Percentiles rank a stretch among this genome's conserved stretches.
phyloP scores from a whole-genome alignment of 2,888 invertebrate genomes.

The Leucophenga maculata region DNA sequence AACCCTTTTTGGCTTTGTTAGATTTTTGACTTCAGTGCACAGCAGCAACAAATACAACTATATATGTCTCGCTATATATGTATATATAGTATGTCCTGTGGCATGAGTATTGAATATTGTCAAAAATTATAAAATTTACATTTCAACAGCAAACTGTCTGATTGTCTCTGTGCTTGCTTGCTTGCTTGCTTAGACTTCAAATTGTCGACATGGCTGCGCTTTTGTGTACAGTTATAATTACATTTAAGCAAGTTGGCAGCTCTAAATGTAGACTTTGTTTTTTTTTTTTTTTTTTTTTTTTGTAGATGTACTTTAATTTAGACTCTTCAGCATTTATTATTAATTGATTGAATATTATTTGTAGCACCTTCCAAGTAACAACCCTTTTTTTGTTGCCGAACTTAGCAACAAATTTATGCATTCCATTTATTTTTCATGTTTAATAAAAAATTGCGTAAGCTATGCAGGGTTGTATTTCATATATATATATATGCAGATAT shows the following conservation, averaged over 20 bases:
- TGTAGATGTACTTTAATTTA: too few species aligned
- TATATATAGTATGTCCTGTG: neutral
- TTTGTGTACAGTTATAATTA: conserved; percentile 23
- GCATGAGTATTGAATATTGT: conserved; percentile 22
- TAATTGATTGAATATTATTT: too few species aligned
- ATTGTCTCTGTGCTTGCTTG: neutral
- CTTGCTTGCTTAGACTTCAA: neutral
- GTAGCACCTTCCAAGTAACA: too few species aligned
- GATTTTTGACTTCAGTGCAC: neutral
- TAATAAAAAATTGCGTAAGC: too few species aligned
- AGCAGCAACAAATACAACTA: neutral
- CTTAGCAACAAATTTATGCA: too few species aligned
- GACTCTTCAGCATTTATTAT: too few species aligned
- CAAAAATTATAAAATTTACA: conserved; percentile 25
- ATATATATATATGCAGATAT: too few species aligned
- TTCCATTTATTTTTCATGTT: too few species aligned
- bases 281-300: too few species aligned
- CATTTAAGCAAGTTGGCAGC: neutral
- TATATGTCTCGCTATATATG: neutral
- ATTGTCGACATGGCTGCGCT: neutral
- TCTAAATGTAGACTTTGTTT: too few species aligned
- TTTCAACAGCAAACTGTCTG: conserved; percentile 14
- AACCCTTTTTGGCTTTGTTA: conserved; percentile 9
- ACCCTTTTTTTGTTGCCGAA: too few species aligned
- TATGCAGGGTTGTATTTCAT: too few species aligned